A percentile compares a stretch with the other conserved stretches of the same genome.
These are phyloP conservation scores for Alethe diademata DNA, from an alignment of 2,113 vertebrate genomes.

Conservation along the genomic window DNA sequence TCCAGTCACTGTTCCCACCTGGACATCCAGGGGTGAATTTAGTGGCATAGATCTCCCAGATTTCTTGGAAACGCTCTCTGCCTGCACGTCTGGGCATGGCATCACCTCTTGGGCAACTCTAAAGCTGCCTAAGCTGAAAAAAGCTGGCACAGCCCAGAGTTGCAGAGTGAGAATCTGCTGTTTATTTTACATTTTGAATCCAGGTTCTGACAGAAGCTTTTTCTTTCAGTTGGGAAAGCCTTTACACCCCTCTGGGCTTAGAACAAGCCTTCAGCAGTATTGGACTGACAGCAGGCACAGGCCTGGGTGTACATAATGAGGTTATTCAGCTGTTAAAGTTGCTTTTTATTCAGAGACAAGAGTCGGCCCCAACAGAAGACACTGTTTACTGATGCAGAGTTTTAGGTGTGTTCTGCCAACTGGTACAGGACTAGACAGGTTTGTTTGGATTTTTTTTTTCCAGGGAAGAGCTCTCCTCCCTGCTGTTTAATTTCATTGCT, in stretches of 20 bases:
- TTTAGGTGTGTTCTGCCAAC: neutral
- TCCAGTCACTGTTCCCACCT: no score
- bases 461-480: neutral
- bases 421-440: neutral
- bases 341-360: neutral
- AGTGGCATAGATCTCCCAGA: accelerated
- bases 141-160: neutral
- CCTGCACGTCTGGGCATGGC: accelerated
- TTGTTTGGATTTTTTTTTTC: neutral
- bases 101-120: neutral
- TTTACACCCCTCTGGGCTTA: neutral
- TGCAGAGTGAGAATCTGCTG: neutral
- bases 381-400: neutral
- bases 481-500: neutral
- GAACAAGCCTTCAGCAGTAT: accelerated
- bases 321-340: neutral
- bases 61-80: accelerated
- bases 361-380: neutral
- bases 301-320: neutral
- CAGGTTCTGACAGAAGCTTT: neutral
- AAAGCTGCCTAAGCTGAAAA: neutral
- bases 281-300: neutral
- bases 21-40: neutral
- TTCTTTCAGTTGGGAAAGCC: neutral
- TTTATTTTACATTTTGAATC: neutral